Conservation (phyloP, 1,140 invertebrate species). For the Drepana arcuata region DNA sequence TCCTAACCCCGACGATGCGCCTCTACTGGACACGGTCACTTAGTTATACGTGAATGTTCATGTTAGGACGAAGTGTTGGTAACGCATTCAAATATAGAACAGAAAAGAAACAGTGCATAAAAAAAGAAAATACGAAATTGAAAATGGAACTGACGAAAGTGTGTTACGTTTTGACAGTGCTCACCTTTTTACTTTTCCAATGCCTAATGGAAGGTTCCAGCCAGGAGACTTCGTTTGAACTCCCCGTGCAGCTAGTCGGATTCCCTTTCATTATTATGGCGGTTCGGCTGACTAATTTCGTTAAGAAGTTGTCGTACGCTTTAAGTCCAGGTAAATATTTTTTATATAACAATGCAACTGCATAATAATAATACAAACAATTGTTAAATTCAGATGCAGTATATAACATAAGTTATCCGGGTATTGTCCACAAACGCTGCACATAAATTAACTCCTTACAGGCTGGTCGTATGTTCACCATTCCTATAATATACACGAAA, state of each 20-base stretch:
- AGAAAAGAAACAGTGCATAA: too few relatives aligned
- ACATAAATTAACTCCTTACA: too few relatives aligned
- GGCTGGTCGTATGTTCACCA: too few relatives aligned
- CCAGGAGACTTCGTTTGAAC: constrained; percentile 76
- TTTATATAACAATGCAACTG: too few relatives aligned
- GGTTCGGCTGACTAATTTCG: constrained; percentile 85
- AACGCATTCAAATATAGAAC: too few relatives aligned
- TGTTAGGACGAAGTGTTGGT: constrained; percentile 39
- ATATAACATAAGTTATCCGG: too few relatives aligned
- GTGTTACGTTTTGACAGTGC: constrained; percentile 37
- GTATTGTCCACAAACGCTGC: too few relatives aligned
- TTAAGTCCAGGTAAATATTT: constrained; percentile 82
- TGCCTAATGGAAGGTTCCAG: constrained; percentile 35
- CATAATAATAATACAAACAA: too few relatives aligned
- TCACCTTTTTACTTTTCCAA: constrained; percentile 40
- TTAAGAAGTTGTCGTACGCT: constrained; percentile 87
- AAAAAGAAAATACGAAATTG: constrained; percentile 5
- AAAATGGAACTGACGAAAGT: constrained; percentile 50
- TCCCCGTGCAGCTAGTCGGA: constrained; percentile 86
- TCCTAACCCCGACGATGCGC: constrained; percentile 19
- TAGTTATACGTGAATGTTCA: constrained; percentile 40
- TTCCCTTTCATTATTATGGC: constrained; percentile 87
- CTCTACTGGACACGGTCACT: constrained; percentile 41
- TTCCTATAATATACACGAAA: too few relatives aligned
- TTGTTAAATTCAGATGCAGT: too few relatives aligned